Evolutionary conservation across 1,140 invertebrate species (phyloP), one percentile per base, ranked within the genome.

Genomic region (Drosophila elegans): DNA sequence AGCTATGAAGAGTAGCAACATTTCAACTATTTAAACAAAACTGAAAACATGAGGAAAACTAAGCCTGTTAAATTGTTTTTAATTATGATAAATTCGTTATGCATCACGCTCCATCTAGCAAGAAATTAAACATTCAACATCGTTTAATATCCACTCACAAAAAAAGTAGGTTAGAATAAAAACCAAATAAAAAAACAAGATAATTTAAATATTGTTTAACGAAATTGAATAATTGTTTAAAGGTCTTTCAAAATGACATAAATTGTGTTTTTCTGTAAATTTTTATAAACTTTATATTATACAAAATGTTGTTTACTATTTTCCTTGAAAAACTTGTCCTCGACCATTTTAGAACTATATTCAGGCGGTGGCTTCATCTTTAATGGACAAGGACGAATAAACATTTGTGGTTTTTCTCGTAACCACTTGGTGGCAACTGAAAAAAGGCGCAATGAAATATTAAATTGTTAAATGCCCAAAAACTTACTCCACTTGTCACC

Each of bases 401-500:
- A 72, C 46, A 51, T 72, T 69, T 69, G 52, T 0, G 68, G 16
- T 3, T 51, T 32, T 11, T 59, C 52, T 11, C 66, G 25, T n/a
- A 69, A 29, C 64, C 66, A 69, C 44, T 59, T 72, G 9, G 62
- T 67, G 32, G 62, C 68, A 42, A 72, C 62, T 67, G n/a, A 12
- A 61, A 4, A 34, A 4, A 25, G 12, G 0, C 5, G 2, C n/a
- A 13, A 53, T 32, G 7, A 38, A 68, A 60, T 36, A 38, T 27
- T 12, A 44, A 59, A 45, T 42, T 0, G 2, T 13, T 7, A 34
- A 13, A 36, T 36, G 4, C 0, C 0, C 21, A 66, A 9, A 4
- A 10, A 66, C 66, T 53, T 69, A 69, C 39, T 32, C 69, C 69
- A 73, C 11, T 73, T 71, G 39, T 73, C 54, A 2, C 66, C 69